Evolutionary conservation across 2,888 invertebrate species (phyloP).

Genomic region (Dioctria linearis): DNA sequence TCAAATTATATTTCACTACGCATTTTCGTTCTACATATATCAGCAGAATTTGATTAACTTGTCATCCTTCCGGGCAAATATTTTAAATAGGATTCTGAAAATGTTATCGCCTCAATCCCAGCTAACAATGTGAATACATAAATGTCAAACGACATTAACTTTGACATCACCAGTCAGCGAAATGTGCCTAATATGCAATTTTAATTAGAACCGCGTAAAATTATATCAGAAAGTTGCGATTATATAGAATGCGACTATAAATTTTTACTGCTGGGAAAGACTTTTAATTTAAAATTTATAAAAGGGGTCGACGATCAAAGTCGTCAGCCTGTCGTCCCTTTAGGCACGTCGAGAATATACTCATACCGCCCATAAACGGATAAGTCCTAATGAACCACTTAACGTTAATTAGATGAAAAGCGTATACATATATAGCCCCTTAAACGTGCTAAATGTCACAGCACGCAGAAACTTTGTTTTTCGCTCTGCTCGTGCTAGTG

Average conservation of each 20-base stretch:
- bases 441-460: conserved; percentile 49
- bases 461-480: conserved; percentile 7
- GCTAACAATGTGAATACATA: too few relatives aligned
- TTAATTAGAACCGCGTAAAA: conserved; percentile 26
- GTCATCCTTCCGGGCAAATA: too few relatives aligned
- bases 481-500: neutral
- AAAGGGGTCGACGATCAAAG: neutral
- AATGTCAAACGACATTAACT: too few relatives aligned
- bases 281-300: conserved; percentile 36
- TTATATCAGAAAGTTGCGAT: neutral
- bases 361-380: conserved; percentile 27
- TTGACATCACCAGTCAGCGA: too few relatives aligned
- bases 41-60: too few relatives aligned
- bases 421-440: conserved; percentile 39
- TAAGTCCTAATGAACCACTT: conserved; percentile 57
- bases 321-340: neutral
- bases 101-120: too few relatives aligned
- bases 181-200: neutral
- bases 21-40: too few relatives aligned
- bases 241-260: conserved; percentile 3
- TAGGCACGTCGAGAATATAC: neutral
- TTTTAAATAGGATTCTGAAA: too few relatives aligned
- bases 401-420: conserved; percentile 59
- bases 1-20: too few relatives aligned
- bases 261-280: conserved; percentile 32